Base-by-base conservation (phyloP, 2,888 invertebrate genomes). In the Acronicta leporina region DNA sequence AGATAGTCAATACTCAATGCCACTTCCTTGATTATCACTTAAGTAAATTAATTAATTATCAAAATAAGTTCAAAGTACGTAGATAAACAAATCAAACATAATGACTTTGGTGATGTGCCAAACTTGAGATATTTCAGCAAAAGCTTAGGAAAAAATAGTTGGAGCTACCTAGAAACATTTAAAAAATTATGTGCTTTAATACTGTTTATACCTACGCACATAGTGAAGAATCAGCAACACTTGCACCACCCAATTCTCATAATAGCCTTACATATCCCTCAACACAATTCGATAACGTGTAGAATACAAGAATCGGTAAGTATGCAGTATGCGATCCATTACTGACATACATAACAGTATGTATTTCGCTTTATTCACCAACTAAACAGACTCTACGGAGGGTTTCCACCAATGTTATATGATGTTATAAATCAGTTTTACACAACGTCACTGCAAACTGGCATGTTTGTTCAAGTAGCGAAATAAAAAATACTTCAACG, bases 391-490 rank as follows among this genome's bases (percentile, higher is more conserved):
- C 38, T n/a, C 70, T 81, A 82, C 84, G 75, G 78, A 80, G 83
- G 81, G 80, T 85, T 87, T 84, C 82, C 86, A 89, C 86, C 68
- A 83, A 77, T 77, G 74, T 81, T 79, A 81, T 79, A 83, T 78
- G 75, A 76, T 63, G 66, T 85, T 81, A 79, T 78, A 83, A 84
- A 84, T 83, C 79, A 81, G 79, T 87, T 87, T 87, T 86, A 90
- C 93, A 87, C 84, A 88, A 91, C 84, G 88, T 89, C 91, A 92
- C 92, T 87, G 85, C 83, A 87, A 87, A 87, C 86, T 86, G 81
- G 77, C 86, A 84, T 88, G 86, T 85, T 83, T 85, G 83, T 85
- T 83, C 73, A 84, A 85, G 83, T 85, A 86, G 77, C 86, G 86
- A 77, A 80, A 81, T 80, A 77, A 74, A 71, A 82, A 80, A 68